phyloP scores from a whole-genome alignment of 2,888 invertebrate species.

The Ophion slaviceki region DNA sequence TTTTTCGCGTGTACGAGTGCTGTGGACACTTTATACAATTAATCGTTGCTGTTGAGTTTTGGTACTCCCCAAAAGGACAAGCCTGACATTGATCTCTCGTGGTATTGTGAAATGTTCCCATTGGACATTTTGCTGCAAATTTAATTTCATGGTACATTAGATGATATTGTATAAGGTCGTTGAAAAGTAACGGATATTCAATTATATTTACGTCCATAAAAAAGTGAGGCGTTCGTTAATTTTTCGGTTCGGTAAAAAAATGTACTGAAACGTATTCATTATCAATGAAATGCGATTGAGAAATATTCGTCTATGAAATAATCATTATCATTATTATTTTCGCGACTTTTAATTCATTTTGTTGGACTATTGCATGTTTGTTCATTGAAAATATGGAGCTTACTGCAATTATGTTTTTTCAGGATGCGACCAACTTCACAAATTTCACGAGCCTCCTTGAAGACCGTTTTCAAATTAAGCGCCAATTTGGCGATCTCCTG shows the following conservation, averaged over 20 bases:
- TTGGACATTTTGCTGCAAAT: conserved; percentile 86
- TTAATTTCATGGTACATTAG: neutral
- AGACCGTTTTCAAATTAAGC: conserved; percentile 75
- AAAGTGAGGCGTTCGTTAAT: neutral
- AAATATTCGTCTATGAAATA: too few species aligned
- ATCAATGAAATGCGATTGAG: too few species aligned
- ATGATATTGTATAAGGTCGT: neutral
- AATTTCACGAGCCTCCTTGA: conserved; percentile 72
- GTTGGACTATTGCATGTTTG: neutral
- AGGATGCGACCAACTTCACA: conserved; percentile 86
- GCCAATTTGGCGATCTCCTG: conserved; percentile 75
- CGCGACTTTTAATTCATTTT: too few species aligned
- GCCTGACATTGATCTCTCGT: conserved; percentile 85
- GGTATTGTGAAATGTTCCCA: conserved; percentile 87
- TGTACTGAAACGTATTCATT: too few species aligned
- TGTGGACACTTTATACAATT: conserved; percentile 86
- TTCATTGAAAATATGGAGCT: conserved; percentile 21
- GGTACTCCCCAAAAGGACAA: conserved; percentile 87
- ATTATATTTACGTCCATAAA: too few species aligned
- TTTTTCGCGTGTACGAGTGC: conserved; percentile 85
- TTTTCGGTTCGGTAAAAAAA: neutral
- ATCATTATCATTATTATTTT: too few species aligned
- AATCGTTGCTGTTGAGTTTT: conserved; percentile 85
- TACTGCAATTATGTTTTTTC: conserved; percentile 86
- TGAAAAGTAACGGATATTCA: neutral